A percentile compares a stretch with the other conserved stretches of the same genome.
Evolutionary conservation across 2,888 invertebrate genomes (phyloP).

Genomic region (Limnephilus marmoratus): DNA sequence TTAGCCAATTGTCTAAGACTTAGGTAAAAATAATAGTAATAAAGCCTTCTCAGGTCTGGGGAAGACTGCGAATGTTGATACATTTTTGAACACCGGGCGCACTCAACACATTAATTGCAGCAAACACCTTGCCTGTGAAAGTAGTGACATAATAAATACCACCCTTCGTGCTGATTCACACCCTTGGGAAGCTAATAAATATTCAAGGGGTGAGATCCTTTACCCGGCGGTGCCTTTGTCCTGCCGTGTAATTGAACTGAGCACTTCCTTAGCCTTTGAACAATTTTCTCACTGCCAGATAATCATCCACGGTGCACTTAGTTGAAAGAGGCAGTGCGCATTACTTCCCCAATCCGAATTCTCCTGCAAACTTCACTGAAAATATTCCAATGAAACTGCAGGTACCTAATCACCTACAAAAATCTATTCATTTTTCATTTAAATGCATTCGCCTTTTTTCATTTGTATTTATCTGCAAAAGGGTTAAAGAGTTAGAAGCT

Average conservation of each 20-base stretch:
- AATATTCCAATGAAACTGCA: background rate
- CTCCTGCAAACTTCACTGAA: background rate
- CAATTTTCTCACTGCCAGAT: constrained; percentile 62
- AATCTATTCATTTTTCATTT: background rate
- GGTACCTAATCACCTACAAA: background rate
- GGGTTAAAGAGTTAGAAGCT: background rate
- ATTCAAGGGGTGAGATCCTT: constrained; percentile 57
- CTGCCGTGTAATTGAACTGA: constrained; percentile 61
- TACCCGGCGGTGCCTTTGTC: constrained; percentile 38
- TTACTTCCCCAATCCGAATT: background rate
- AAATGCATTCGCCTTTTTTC: background rate
- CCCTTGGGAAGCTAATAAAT: constrained; percentile 56
- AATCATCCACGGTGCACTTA: constrained; percentile 57
- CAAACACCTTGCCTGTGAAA: background rate
- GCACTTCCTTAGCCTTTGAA: constrained; percentile 62
- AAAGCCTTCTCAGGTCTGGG: background rate
- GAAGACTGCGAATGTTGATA: background rate
- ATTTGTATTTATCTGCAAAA: background rate
- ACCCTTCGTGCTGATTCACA: constrained; percentile 15
- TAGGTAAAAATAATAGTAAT: background rate
- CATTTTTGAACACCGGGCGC: background rate
- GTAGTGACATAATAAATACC: constrained; percentile 10
- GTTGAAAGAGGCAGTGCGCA: constrained; percentile 14
- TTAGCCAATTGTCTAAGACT: background rate
- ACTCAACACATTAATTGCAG: background rate